phyloP scores from a whole-genome alignment of 37 sponge, comb jelly and placozoan genomes.

The Amphimedon queenslandica region DNA sequence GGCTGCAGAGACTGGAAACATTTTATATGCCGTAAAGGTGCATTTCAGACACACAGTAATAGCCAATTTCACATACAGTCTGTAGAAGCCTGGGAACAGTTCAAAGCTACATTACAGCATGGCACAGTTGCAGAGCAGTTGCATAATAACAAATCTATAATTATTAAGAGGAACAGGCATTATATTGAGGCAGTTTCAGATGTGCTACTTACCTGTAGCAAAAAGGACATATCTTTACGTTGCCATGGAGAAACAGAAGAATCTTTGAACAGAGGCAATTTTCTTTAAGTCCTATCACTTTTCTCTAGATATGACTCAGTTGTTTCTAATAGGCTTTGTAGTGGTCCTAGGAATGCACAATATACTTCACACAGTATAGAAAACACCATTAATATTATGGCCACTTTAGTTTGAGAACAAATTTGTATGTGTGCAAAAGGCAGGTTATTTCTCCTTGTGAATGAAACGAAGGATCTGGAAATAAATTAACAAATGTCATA shows the following conservation, averaged over 20 bases:
- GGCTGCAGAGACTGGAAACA: slow-evolving; percentile 47
- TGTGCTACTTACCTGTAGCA: slow-evolving; percentile 22
- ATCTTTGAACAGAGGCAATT: slow-evolving; percentile 67
- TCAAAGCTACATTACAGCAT: background rate
- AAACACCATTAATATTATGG: slow-evolving; percentile 59
- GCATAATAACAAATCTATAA: slow-evolving; percentile 5
- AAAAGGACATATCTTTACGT: slow-evolving; percentile 57
- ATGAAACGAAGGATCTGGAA: slow-evolving; percentile 60
- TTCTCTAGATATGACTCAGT: slow-evolving; percentile 51
- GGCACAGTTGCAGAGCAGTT: slow-evolving; percentile 38
- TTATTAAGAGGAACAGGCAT: slow-evolving; percentile 31
- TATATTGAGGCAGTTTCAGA: slow-evolving; percentile 44
- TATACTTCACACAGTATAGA: slow-evolving; percentile 53
- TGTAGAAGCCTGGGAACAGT: too few species aligned
- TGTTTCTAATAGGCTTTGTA: too few species aligned
- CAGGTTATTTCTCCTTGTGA: slow-evolving; percentile 45
- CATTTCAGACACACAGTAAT: slow-evolving; percentile 9
- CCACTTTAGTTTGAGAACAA: slow-evolving; percentile 22
- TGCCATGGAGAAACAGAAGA: slow-evolving; percentile 52
- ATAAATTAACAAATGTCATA: slow-evolving; percentile 56
- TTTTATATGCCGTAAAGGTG: slow-evolving; percentile 23
- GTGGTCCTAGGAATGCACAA: too few species aligned
- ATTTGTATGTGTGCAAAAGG: slow-evolving; percentile 38
- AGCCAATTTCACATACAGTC: slow-evolving; percentile 13
- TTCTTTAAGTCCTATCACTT: slow-evolving; percentile 41